Evolutionary conservation across 2,113 vertebrate species (phyloP).

Genomic region (Periophthalmus modestus): DNA sequence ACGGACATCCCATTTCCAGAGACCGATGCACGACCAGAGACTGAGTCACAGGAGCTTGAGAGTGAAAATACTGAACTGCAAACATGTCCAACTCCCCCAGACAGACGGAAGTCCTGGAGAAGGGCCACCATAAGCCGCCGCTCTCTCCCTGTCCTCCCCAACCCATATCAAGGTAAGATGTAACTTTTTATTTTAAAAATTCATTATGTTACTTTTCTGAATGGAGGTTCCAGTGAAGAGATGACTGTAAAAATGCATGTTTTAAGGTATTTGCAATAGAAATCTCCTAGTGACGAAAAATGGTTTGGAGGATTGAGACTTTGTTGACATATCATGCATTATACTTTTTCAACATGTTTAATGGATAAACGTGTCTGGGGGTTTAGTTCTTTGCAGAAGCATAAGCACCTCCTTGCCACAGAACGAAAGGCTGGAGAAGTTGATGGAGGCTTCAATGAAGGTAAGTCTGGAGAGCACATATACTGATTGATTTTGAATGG

Average conservation of each 20-base stretch:
- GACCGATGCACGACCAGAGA: conserved; percentile 31
- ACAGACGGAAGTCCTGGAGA: conserved; percentile 76
- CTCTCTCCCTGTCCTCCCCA: conserved; percentile 70
- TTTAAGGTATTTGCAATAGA: too few species aligned
- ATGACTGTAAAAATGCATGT: too few species aligned
- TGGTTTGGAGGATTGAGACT: not conserved
- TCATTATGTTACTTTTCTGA: not conserved
- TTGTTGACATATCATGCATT: not conserved
- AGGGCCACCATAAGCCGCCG: conserved; percentile 71
- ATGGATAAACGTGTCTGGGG: not conserved
- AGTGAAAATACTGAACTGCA: conserved; percentile 17
- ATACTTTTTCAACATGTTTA: not conserved
- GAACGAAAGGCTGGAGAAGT: conserved; percentile 70
- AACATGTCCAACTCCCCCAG: conserved; percentile 34
- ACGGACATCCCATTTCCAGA: conserved; percentile 9
- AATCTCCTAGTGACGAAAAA: too few species aligned
- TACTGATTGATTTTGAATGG: not conserved
- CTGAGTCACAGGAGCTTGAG: conserved; percentile 10
- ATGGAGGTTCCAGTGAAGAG: not conserved
- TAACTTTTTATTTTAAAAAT: not conserved
- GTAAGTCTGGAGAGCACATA: conserved; percentile 42
- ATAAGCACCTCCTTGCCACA: conserved; percentile 69
- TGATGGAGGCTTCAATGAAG: conserved; percentile 75
- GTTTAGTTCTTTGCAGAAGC: conserved; percentile 62
- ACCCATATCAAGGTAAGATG: conserved; percentile 64